These are phyloP conservation scores for Circaetus cinerascens DNA, from an alignment of 2,113 vertebrate genomes.

Conservation along the genomic window DNA sequence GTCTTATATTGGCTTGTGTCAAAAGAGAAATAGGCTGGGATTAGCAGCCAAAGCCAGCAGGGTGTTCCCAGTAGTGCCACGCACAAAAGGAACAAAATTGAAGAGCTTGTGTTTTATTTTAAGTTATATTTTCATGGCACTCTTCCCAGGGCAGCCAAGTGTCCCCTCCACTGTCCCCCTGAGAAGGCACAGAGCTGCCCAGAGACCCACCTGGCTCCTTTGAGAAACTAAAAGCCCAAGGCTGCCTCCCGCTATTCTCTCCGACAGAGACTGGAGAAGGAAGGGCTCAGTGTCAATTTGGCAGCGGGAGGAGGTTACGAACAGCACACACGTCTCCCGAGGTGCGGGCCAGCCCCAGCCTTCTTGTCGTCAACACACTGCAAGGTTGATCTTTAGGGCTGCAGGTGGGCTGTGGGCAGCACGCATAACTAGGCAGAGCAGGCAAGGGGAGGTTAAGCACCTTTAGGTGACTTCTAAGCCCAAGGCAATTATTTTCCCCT, in stretches of 20 bases:
- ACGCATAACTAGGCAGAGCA: accelerated
- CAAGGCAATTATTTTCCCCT: not conserved
- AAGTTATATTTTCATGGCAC: not conserved
- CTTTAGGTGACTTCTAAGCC: not conserved
- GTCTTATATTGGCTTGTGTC: not conserved
- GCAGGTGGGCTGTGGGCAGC: not conserved
- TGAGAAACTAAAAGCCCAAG: not conserved
- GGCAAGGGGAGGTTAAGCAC: not conserved
- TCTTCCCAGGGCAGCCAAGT: not conserved
- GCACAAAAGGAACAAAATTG: not conserved
- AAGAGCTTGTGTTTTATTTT: not conserved
- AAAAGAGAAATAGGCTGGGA: not conserved
- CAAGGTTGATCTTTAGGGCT: not conserved
- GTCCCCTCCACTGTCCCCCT: not conserved
- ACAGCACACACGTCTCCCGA: not conserved
- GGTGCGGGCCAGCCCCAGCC: not conserved
- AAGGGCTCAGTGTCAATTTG: not conserved
- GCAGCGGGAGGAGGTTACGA: not conserved
- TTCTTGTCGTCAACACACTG: accelerated
- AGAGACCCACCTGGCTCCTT: not conserved
- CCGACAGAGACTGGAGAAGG: not conserved
- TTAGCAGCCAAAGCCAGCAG: not conserved
- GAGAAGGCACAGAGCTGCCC: not conserved
- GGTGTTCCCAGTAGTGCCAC: not conserved
- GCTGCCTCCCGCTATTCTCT: not conserved